These are phyloP conservation scores for Phymorhynchus buccinoides DNA, from an alignment of 1,140 invertebrate genomes.

Conservation along the genomic window DNA sequence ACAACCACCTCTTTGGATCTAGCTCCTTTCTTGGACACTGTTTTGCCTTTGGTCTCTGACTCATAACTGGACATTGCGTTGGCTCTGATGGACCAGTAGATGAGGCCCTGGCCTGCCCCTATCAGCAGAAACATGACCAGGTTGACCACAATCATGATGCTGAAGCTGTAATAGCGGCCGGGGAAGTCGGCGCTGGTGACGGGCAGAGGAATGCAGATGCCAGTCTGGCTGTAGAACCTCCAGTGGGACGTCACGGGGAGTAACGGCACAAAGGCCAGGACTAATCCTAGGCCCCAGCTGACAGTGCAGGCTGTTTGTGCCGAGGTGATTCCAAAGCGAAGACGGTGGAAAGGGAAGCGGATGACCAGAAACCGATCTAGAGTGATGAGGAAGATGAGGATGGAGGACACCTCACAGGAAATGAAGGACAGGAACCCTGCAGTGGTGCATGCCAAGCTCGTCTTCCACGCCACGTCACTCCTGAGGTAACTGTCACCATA, in stretches of 20 bases:
- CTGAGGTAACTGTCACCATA: slow-evolving; percentile 57
- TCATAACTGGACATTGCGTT: no score
- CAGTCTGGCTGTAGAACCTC: slow-evolving; percentile 51
- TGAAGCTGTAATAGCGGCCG: slow-evolving; percentile 47
- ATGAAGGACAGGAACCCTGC: slow-evolving; percentile 35
- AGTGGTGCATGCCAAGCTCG: background rate
- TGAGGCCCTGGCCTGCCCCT: slow-evolving; percentile 42
- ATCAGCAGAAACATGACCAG: slow-evolving; percentile 47
- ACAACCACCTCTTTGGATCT: background rate
- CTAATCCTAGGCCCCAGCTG: background rate
- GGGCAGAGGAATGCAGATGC: slow-evolving; percentile 52
- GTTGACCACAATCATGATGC: slow-evolving; percentile 51
- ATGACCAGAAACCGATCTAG: slow-evolving; percentile 29
- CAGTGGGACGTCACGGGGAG: slow-evolving; percentile 27
- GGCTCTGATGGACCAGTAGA: background rate
- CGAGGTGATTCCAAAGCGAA: background rate
- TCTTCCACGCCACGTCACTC: no score
- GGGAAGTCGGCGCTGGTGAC: slow-evolving; percentile 33
- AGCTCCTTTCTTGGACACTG: background rate
- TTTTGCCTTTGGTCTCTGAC: background rate
- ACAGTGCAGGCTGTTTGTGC: background rate
- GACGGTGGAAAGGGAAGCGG: background rate
- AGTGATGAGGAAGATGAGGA: slow-evolving; percentile 51
- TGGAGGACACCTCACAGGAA: slow-evolving; percentile 36
- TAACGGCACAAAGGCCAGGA: background rate